Conservation (phyloP, 2,113 vertebrate species). For the Eubucco bourcierii region DNA sequence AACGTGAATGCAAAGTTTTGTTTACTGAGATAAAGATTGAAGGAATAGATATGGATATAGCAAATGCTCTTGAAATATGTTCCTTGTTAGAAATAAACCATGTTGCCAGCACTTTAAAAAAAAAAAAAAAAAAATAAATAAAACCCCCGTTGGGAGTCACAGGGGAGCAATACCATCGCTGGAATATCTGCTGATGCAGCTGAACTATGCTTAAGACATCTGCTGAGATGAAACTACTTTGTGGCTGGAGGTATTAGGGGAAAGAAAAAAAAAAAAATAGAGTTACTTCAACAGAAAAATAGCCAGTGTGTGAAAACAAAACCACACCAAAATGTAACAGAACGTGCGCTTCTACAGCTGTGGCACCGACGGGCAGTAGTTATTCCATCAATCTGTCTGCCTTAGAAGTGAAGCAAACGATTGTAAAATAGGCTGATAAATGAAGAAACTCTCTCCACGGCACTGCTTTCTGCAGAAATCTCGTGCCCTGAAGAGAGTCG, state of each 20-base stretch:
- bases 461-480: neutral
- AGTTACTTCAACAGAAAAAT: slow-evolving; percentile 53
- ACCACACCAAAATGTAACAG: slow-evolving; percentile 26
- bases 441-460: slow-evolving; percentile 3
- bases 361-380: neutral
- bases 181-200: slow-evolving; percentile 71
- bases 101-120: slow-evolving; percentile 71
- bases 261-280: too few species aligned
- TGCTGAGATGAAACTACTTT: slow-evolving; percentile 63
- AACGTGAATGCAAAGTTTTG: slow-evolving; percentile 39
- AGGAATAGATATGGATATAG: slow-evolving; percentile 68
- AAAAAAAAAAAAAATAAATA: slow-evolving; percentile 48
- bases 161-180: slow-evolving; percentile 47
- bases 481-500: neutral
- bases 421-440: slow-evolving; percentile 35
- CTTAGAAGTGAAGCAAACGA: slow-evolving; percentile 17
- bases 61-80: slow-evolving; percentile 74
- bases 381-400: slow-evolving; percentile 52
- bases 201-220: slow-evolving; percentile 55
- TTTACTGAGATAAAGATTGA: slow-evolving; percentile 72
- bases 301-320: slow-evolving; percentile 62
- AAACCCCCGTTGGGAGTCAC: slow-evolving; percentile 61
- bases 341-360: slow-evolving; percentile 22
- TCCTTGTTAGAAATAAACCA: slow-evolving; percentile 74
- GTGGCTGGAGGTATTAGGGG: slow-evolving; percentile 48